phyloP scores from a whole-genome alignment of 2,113 vertebrate species.

The Sterna hirundo region DNA sequence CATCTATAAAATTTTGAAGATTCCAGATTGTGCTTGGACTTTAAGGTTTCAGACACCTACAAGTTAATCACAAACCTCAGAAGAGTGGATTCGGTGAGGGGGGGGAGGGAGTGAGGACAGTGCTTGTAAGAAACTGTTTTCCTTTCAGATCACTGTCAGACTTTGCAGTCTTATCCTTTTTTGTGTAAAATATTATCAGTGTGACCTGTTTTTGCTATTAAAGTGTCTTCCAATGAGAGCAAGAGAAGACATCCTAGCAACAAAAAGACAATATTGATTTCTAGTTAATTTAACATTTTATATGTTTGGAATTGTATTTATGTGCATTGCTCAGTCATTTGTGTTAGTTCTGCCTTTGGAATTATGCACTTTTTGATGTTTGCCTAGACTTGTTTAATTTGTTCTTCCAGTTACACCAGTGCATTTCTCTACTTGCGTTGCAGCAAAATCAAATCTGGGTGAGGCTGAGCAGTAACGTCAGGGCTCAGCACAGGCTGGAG shows the following conservation, averaged over 20 bases:
- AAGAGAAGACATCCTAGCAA: background rate
- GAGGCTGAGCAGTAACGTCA: background rate
- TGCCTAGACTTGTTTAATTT: background rate
- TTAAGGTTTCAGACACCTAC: background rate
- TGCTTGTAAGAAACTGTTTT: background rate
- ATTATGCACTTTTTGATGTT: background rate
- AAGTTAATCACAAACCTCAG: background rate
- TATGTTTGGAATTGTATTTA: background rate
- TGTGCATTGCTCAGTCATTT: accelerated
- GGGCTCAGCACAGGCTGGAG: background rate
- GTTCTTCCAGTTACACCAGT: background rate
- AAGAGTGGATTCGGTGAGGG: background rate
- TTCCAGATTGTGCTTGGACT: background rate
- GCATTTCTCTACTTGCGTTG: accelerated
- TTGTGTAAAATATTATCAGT: background rate
- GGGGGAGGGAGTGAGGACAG: background rate
- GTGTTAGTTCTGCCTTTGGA: background rate
- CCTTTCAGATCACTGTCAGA: background rate
- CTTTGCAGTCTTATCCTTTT: background rate
- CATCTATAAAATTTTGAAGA: background rate
- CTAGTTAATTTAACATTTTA: background rate
- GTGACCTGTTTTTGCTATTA: background rate
- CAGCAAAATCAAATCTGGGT: background rate
- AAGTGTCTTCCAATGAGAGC: background rate
- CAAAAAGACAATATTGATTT: background rate